Evolutionary conservation across 2,888 invertebrate species (phyloP).

Genomic region (Enchytraeus crypticus): DNA sequence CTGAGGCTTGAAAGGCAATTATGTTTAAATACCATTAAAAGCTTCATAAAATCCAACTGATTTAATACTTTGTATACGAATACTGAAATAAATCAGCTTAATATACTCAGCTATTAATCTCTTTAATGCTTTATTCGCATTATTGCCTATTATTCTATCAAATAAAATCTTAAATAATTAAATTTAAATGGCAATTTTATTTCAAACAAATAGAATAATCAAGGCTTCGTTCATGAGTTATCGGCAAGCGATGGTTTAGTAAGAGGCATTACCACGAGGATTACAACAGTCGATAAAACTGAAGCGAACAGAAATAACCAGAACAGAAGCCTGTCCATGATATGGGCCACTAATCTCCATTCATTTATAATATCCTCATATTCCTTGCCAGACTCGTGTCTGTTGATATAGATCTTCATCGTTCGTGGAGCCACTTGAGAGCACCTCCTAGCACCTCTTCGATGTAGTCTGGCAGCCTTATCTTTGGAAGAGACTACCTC

Average conservation of each 20-base stretch:
- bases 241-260: conserved; percentile 31
- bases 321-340: conserved; percentile 46
- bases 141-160: too few species aligned
- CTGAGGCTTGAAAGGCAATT: too few species aligned
- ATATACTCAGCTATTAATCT: too few species aligned
- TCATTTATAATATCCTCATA: conserved; percentile 44
- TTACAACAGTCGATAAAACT: conserved; percentile 39
- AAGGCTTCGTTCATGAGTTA: background rate
- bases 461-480: background rate
- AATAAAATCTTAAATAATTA: too few species aligned
- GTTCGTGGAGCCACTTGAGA: background rate
- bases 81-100: too few species aligned
- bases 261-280: conserved; percentile 44
- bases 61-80: too few species aligned
- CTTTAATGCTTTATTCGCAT: too few species aligned
- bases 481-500: background rate
- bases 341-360: conserved; percentile 46
- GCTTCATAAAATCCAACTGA: too few species aligned
- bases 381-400: conserved; percentile 35
- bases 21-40: too few species aligned
- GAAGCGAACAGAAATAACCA: conserved; percentile 45
- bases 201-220: background rate
- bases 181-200: too few species aligned
- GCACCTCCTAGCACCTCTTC: background rate
- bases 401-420: conserved; percentile 34